Evolutionary conservation across 2,797 vertebrate genomes (phyloP).

Genomic region (Gallinago solitaria): DNA sequence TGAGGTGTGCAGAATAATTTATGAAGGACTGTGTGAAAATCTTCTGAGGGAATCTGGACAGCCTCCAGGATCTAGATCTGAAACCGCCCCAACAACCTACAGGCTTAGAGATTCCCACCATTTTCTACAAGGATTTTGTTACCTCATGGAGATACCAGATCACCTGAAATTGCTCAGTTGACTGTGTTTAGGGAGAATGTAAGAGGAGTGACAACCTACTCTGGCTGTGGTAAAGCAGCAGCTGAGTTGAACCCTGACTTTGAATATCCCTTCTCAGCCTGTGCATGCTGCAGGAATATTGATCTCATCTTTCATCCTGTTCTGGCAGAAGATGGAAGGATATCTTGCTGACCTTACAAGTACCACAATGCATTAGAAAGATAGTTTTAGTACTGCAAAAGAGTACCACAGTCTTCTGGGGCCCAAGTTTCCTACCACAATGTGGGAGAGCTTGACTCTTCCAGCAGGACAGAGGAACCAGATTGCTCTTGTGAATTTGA

Average conservation of each 20-base stretch:
- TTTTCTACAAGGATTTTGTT: not conserved
- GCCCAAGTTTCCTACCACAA: not conserved
- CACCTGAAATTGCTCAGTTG: not conserved
- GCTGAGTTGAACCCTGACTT: not conserved
- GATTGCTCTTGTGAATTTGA: not conserved
- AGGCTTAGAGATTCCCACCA: not conserved
- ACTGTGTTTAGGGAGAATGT: not conserved
- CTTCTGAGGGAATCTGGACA: not conserved
- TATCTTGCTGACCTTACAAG: not conserved
- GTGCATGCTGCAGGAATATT: not conserved
- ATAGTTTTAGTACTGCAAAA: not conserved
- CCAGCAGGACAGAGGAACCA: not conserved
- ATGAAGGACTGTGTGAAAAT: not conserved
- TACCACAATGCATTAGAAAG: not conserved
- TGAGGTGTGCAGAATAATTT: not conserved
- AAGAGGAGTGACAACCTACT: not conserved
- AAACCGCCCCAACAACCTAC: not conserved
- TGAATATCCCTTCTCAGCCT: not conserved
- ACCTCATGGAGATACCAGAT: not conserved
- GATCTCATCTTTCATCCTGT: not conserved
- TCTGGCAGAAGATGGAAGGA: not conserved
- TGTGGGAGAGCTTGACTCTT: not conserved
- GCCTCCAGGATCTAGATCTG: not conserved
- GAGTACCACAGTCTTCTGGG: not conserved
- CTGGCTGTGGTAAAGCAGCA: not conserved